Conservation (phyloP, 2,113 vertebrate genomes). For the Chiloscyllium plagiosum region DNA sequence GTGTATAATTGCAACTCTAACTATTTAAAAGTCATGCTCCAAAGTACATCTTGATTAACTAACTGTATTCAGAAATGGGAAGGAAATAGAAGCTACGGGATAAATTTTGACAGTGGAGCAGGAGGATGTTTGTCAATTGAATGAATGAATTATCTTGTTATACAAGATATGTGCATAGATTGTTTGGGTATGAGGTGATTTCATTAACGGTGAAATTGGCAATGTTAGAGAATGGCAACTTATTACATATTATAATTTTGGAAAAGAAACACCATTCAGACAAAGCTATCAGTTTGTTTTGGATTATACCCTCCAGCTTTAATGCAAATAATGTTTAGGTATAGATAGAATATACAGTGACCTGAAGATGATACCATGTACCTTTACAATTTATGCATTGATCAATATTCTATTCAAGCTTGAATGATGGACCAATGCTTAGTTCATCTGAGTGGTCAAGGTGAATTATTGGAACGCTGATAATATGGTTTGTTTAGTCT, state of each 20-base stretch:
- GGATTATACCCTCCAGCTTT: neutral
- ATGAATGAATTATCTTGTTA: neutral
- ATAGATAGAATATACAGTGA: neutral
- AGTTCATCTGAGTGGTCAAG: neutral
- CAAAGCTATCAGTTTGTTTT: neutral
- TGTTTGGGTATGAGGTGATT: neutral
- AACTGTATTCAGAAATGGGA: neutral
- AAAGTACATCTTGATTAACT: neutral
- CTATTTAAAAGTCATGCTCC: neutral
- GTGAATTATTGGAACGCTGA: neutral
- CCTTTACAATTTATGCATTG: neutral
- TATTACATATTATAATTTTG: neutral
- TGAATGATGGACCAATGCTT: neutral
- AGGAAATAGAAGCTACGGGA: neutral
- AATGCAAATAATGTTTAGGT: neutral
- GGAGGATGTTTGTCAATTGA: neutral
- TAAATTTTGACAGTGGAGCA: neutral
- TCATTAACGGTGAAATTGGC: neutral
- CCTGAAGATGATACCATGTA: neutral
- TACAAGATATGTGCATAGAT: neutral
- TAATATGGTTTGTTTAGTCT: neutral
- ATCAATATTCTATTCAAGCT: neutral
- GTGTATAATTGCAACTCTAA: neutral
- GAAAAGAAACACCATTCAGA: neutral
- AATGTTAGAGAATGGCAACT: neutral